Evolutionary conservation across 2,888 invertebrate species (phyloP).

Genomic region (Altica lythri): DNA sequence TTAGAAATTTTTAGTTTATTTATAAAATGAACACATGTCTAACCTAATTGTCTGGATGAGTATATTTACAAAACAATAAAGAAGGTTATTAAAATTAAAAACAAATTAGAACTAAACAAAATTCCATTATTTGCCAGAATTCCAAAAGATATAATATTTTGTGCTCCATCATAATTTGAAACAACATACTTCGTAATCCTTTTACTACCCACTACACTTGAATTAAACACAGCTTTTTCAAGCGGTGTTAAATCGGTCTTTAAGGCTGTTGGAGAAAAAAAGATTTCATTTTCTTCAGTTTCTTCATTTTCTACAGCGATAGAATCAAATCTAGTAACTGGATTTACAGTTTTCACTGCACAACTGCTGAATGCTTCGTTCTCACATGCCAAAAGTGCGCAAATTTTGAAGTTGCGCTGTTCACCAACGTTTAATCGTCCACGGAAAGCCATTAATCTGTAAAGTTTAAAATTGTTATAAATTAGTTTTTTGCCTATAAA

Average conservation of each 20-base stretch:
- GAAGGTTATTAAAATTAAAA: no score
- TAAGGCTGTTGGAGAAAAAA: slow-evolving; percentile 39
- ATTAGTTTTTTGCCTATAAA: not conserved
- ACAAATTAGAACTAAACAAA: not conserved
- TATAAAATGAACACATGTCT: no score
- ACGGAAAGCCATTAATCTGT: slow-evolving; percentile 34
- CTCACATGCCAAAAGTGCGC: slow-evolving; percentile 40
- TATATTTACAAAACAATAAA: no score
- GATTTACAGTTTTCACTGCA: slow-evolving; percentile 34
- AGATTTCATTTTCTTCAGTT: slow-evolving; percentile 21
- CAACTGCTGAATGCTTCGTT: slow-evolving; percentile 35
- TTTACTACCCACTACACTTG: slow-evolving; percentile 22
- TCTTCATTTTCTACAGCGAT: slow-evolving; percentile 35
- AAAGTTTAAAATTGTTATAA: not conserved
- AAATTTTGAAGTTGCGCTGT: slow-evolving; percentile 32
- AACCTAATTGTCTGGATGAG: no score
- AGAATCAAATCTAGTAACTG: slow-evolving; percentile 34
- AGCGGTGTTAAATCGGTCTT: slow-evolving; percentile 36
- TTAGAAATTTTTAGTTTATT: no score
- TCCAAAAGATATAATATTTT: slow-evolving; percentile 38
- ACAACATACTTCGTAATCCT: not conserved
- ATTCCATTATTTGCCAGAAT: slow-evolving; percentile 26
- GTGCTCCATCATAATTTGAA: slow-evolving; percentile 21
- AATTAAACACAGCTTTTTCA: slow-evolving; percentile 33
- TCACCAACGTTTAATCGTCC: slow-evolving; percentile 27